Conservation (phyloP, 2,888 invertebrate species). For the Frankliniella intonsa region DNA sequence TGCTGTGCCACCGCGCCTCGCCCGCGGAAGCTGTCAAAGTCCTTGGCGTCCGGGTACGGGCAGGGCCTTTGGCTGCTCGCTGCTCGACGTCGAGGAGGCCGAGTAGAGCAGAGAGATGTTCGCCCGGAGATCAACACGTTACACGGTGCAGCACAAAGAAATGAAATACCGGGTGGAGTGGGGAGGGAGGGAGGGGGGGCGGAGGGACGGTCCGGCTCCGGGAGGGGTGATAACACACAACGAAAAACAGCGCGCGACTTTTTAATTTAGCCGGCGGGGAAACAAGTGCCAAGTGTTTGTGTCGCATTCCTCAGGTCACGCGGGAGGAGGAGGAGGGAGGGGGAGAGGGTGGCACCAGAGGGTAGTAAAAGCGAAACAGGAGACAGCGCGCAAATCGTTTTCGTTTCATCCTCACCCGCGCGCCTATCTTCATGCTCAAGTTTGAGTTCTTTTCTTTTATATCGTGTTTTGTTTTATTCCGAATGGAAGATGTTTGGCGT, state of each 20-base stretch:
- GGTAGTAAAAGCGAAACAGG: background rate
- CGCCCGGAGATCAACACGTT: background rate
- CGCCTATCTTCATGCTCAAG: too few species aligned
- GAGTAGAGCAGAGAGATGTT: too few species aligned
- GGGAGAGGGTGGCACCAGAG: background rate
- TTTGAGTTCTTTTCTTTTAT: background rate
- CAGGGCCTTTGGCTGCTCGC: too few species aligned
- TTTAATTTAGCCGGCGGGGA: conserved; percentile 18
- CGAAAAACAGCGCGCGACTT: conserved; percentile 1
- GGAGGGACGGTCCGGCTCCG: background rate
- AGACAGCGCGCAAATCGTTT: background rate
- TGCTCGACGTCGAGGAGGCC: too few species aligned
- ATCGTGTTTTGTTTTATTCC: too few species aligned
- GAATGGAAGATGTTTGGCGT: background rate
- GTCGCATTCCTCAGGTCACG: background rate
- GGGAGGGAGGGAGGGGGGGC: background rate
- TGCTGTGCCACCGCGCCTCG: too few species aligned
- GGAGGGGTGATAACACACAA: background rate
- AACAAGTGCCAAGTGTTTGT: conserved; percentile 17
- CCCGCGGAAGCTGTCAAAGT: too few species aligned
- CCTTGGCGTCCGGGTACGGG: too few species aligned
- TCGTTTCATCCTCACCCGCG: background rate
- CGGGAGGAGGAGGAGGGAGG: background rate
- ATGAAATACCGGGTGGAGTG: background rate
- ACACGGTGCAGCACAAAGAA: background rate